Evolutionary conservation across 2,797 vertebrate genomes (phyloP).

Genomic region (Sebastes alutus): DNA sequence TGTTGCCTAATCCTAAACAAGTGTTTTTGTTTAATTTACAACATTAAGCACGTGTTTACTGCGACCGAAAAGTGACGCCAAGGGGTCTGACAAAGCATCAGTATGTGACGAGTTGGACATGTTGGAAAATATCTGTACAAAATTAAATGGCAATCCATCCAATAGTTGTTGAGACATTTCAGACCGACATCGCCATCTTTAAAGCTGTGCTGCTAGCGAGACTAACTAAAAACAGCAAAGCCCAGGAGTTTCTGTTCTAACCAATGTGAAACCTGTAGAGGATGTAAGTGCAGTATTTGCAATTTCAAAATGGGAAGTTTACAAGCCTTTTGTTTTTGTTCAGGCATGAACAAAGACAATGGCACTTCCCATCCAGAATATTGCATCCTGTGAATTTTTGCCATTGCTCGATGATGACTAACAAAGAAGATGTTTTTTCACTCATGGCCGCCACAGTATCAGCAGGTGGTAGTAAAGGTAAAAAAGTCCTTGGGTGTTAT

Average conservation of each 20-base stretch:
- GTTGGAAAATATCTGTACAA: too few species aligned
- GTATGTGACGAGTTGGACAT: too few species aligned
- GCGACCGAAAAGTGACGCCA: too few species aligned
- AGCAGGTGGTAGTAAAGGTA: neutral
- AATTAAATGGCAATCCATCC: neutral
- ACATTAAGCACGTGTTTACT: too few species aligned
- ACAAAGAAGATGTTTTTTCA: neutral
- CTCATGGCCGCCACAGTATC: neutral
- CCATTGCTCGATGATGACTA: neutral
- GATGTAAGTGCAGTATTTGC: neutral
- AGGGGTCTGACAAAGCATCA: too few species aligned
- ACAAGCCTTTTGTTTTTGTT: slow-evolving; percentile 22
- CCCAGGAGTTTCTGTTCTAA: neutral
- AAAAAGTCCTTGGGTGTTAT: neutral
- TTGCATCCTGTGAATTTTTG: slow-evolving; percentile 9
- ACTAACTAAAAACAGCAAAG: neutral
- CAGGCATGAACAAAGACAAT: slow-evolving; percentile 36
- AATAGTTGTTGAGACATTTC: neutral
- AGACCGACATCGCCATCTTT: neutral
- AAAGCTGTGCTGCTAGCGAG: neutral
- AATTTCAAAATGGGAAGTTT: slow-evolving; percentile 35
- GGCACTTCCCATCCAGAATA: slow-evolving; percentile 13
- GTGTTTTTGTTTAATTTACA: too few species aligned
- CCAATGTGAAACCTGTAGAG: neutral
- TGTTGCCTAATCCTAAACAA: too few species aligned